Conservation (phyloP, 2,888 invertebrate genomes). For the Cyaniris semiargus region DNA sequence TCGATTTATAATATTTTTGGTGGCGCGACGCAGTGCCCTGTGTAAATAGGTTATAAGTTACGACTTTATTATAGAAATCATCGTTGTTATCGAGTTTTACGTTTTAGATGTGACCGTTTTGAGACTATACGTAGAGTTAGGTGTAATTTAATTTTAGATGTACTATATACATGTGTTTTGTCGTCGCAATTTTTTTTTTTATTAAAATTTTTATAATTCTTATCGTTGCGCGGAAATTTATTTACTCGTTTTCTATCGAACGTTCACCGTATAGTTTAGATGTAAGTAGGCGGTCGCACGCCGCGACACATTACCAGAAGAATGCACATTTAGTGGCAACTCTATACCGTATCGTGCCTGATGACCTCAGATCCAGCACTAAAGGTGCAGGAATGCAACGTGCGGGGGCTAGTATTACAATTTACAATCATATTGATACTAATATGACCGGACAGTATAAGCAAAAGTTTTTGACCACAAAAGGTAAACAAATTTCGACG, state of each 20-base stretch:
- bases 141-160: slow-evolving; percentile 53
- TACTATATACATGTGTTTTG: slow-evolving; percentile 53
- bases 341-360: slow-evolving; percentile 24
- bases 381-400: not conserved
- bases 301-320: slow-evolving; percentile 25
- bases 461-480: not conserved
- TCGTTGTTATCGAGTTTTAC: slow-evolving; percentile 71
- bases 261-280: slow-evolving; percentile 32
- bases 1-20: slow-evolving; percentile 54
- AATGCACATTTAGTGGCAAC: slow-evolving; percentile 1
- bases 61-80: slow-evolving; percentile 47
- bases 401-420: not conserved
- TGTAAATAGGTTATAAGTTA: slow-evolving; percentile 62
- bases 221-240: slow-evolving; percentile 46
- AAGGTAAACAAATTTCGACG: not conserved
- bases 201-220: slow-evolving; percentile 52
- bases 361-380: slow-evolving; percentile 20
- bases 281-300: slow-evolving; percentile 14
- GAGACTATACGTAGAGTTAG: slow-evolving; percentile 53
- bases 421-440: not conserved
- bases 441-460: not conserved
- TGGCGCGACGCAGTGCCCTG: slow-evolving; percentile 49
- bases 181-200: slow-evolving; percentile 50
- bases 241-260: slow-evolving; percentile 44
- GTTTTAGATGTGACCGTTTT: slow-evolving; percentile 70